A percentile compares a stretch with the other conserved stretches of the same genome.
Evolutionary conservation across 2,797 vertebrate species (phyloP).

Genomic region (Molossus alvarezi): DNA sequence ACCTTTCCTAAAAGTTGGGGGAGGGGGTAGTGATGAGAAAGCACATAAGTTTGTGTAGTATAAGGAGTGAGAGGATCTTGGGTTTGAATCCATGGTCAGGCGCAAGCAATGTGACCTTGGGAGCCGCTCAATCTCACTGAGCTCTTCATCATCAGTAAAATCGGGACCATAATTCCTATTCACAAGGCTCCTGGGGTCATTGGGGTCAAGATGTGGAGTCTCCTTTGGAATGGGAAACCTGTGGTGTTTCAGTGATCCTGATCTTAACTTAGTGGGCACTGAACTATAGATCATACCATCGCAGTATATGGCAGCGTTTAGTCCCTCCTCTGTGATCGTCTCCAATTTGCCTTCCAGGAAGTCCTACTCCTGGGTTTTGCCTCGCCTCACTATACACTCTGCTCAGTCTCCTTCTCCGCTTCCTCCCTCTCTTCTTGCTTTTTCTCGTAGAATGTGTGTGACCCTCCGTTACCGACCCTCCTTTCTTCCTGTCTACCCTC

Average conservation of each 20-base stretch:
- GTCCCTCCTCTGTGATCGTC: neutral
- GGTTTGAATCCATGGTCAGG: neutral
- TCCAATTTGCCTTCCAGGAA: neutral
- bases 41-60: accelerated
- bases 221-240: neutral
- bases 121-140: neutral
- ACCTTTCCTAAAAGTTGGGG: neutral
- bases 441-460: neutral
- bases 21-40: neutral
- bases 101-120: neutral
- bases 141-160: neutral
- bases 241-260: neutral
- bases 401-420: accelerated
- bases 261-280: neutral
- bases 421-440: neutral
- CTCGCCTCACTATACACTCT: neutral
- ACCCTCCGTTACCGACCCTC: neutral
- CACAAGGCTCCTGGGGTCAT: neutral
- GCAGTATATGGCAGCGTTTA: neutral
- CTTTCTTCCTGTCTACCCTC: neutral
- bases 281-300: neutral
- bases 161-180: neutral
- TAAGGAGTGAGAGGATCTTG: neutral
- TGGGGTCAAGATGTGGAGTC: neutral
- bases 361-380: neutral